A percentile compares a stretch with the other conserved stretches of the same genome.
Evolutionary conservation across 2,797 vertebrate genomes (phyloP).

Genomic region (Amazona finschi): DNA sequence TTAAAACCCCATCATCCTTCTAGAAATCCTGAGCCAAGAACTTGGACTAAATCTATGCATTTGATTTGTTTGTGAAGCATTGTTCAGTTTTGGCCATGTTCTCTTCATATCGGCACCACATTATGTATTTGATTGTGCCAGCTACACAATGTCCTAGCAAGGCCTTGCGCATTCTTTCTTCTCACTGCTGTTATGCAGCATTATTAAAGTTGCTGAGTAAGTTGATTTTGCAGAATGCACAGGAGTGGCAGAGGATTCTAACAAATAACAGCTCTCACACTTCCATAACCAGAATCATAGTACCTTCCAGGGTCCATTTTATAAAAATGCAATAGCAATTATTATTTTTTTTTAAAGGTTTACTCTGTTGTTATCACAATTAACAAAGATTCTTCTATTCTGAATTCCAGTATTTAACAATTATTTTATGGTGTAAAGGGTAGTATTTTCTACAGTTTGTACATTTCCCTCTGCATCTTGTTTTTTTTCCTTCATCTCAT

Average conservation of each 20-base stretch:
- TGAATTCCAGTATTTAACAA: not conserved
- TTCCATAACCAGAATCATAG: not conserved
- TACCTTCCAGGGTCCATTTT: not conserved
- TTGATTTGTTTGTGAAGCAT: not conserved
- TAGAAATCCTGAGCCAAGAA: not conserved
- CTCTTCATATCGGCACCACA: not conserved
- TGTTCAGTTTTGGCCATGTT: not conserved
- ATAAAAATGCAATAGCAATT: not conserved
- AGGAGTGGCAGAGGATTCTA: not conserved
- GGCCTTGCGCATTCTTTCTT: rapidly evolving
- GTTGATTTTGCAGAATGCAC: not conserved
- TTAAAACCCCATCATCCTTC: not conserved
- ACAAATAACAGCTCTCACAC: not conserved
- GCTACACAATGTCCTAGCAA: not conserved
- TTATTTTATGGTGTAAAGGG: not conserved
- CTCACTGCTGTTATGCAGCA: not conserved
- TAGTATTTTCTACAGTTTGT: not conserved
- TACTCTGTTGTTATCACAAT: not conserved
- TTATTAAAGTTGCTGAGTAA: not conserved
- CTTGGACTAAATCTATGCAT: not conserved
- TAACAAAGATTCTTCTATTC: not conserved
- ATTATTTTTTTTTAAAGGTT: not conserved
- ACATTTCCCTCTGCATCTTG: not conserved
- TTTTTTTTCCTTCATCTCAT: not conserved
- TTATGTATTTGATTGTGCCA: not conserved